These are phyloP conservation scores for Sebastes nivosus DNA, from an alignment of 2,797 vertebrate species.

Conservation along the genomic window DNA sequence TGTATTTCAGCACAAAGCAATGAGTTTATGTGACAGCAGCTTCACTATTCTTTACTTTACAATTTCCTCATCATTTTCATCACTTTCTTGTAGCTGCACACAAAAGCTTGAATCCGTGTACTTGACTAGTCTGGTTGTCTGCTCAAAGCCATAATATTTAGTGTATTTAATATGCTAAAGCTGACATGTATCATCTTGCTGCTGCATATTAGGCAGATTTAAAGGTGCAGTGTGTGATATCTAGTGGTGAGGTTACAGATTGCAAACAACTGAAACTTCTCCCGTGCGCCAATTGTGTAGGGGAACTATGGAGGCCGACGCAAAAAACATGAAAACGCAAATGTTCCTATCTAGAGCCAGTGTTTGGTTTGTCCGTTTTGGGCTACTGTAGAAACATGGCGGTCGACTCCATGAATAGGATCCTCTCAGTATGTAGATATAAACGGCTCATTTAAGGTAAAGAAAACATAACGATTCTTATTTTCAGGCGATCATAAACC, in stretches of 20 bases:
- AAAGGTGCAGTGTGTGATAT: neutral
- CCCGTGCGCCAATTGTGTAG: neutral
- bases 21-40: neutral
- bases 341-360: neutral
- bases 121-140: neutral
- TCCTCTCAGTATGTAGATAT: neutral
- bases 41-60: neutral
- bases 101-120: neutral
- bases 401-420: neutral
- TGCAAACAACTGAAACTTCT: neutral
- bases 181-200: neutral
- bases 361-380: neutral
- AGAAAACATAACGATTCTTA: neutral
- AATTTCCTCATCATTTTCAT: neutral
- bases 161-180: neutral
- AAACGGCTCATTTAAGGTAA: neutral
- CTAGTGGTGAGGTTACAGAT: neutral
- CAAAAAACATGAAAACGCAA: accelerated
- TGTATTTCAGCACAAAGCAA: neutral
- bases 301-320: accelerated
- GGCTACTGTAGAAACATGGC: too few relatives aligned
- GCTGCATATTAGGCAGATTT: neutral
- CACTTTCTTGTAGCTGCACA: neutral
- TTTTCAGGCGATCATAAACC: neutral
- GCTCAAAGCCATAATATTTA: neutral